Evolutionary conservation across 92 coral and sea anemone genomes (phyloP).

Genomic region (Micromussa lordhowensis): DNA sequence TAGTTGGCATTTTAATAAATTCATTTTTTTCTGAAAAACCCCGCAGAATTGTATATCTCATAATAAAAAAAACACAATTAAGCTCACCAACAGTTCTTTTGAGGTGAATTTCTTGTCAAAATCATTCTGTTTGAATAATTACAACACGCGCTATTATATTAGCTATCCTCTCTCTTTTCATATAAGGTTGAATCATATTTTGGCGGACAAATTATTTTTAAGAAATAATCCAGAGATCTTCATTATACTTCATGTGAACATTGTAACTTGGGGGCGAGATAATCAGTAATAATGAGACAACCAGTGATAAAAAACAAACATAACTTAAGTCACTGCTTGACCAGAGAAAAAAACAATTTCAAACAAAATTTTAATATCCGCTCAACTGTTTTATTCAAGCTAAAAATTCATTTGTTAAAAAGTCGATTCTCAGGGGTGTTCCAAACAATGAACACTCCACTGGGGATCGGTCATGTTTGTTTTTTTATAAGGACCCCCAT

Average conservation of each 20-base stretch:
- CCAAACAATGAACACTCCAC: neutral
- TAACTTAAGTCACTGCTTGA: neutral
- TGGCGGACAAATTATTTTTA: neutral
- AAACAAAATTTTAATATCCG: slow-evolving; percentile 4
- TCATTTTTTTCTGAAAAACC: neutral
- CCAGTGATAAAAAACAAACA: neutral
- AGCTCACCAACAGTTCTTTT: neutral
- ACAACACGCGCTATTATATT: neutral
- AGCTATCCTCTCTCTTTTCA: neutral
- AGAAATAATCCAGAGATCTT: neutral
- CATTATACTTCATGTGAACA: neutral
- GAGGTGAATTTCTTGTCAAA: neutral
- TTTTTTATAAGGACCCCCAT: neutral
- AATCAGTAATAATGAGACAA: neutral
- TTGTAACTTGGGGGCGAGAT: neutral
- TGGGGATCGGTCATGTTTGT: neutral
- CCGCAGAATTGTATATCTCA: no score
- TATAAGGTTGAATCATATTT: neutral
- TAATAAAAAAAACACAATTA: neutral
- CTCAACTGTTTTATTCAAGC: neutral
- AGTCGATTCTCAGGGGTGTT: neutral
- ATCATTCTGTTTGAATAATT: neutral
- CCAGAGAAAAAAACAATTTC: neutral
- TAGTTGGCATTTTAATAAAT: neutral
- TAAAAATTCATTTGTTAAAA: slow-evolving; percentile 2